Conservation (phyloP, 2,113 vertebrate species). For the Ursus arctos region DNA sequence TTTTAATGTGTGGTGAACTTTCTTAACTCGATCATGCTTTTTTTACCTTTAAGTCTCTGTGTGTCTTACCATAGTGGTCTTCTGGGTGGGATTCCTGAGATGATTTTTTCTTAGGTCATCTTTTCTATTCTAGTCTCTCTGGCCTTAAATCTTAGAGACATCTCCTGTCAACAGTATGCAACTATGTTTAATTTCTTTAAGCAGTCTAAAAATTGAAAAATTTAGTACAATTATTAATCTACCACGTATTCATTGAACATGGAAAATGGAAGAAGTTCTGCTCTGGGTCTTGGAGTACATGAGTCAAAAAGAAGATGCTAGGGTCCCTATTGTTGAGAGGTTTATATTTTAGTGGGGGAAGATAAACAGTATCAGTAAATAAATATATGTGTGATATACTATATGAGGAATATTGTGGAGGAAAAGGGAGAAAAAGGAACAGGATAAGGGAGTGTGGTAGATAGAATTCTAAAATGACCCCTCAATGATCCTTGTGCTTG, state of each 20-base stretch:
- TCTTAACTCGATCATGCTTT: background rate
- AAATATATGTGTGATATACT: background rate
- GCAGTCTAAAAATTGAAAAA: background rate
- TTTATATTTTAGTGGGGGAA: background rate
- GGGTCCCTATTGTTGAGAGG: background rate
- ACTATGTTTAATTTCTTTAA: background rate
- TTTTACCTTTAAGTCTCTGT: background rate
- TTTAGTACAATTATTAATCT: background rate
- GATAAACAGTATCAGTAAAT: background rate
- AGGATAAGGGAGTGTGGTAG: background rate
- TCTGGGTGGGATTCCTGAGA: background rate
- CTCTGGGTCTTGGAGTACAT: background rate
- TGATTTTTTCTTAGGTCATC: background rate
- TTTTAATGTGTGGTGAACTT: background rate
- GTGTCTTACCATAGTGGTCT: background rate
- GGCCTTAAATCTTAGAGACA: background rate
- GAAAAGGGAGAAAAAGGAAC: background rate
- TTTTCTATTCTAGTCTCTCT: background rate
- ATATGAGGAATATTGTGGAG: background rate
- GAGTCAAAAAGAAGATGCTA: background rate
- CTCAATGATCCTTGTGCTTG: background rate
- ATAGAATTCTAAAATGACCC: background rate
- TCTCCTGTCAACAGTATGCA: background rate
- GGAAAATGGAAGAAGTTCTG: background rate
- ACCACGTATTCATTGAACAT: background rate